Percentiles rank a stretch among this genome's conserved stretches.
These are phyloP conservation scores for Corapipo altera DNA, from an alignment of 2,113 vertebrate species.

Conservation along the genomic window DNA sequence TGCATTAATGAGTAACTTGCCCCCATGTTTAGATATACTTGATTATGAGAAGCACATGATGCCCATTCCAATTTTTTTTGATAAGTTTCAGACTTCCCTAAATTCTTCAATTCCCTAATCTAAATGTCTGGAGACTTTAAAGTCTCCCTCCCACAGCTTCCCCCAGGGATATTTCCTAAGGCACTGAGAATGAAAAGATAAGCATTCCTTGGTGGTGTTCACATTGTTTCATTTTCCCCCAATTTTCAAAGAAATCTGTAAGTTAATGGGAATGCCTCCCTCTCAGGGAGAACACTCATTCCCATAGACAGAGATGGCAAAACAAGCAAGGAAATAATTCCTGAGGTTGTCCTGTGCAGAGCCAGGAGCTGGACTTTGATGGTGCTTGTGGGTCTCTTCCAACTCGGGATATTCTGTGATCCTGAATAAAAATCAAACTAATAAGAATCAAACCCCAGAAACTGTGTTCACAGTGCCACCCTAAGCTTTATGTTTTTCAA, in stretches of 20 bases:
- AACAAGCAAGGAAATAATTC: neutral
- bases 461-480: neutral
- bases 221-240: neutral
- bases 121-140: neutral
- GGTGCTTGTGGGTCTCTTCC: neutral
- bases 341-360: neutral
- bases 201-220: neutral
- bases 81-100: neutral
- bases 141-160: conserved; percentile 18
- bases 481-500: neutral
- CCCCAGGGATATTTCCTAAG: conserved; percentile 12
- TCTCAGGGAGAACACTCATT: neutral
- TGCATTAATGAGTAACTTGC: neutral
- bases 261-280: neutral
- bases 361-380: neutral
- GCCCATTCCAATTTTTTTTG: neutral
- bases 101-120: neutral
- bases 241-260: neutral
- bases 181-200: neutral
- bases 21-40: neutral
- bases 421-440: neutral
- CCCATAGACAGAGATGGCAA: neutral
- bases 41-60: neutral
- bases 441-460: neutral
- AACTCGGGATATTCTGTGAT: neutral